These are phyloP conservation scores for Zelostemma sp. DNA, from an alignment of 1,140 invertebrate genomes.

Conservation along the genomic window DNA sequence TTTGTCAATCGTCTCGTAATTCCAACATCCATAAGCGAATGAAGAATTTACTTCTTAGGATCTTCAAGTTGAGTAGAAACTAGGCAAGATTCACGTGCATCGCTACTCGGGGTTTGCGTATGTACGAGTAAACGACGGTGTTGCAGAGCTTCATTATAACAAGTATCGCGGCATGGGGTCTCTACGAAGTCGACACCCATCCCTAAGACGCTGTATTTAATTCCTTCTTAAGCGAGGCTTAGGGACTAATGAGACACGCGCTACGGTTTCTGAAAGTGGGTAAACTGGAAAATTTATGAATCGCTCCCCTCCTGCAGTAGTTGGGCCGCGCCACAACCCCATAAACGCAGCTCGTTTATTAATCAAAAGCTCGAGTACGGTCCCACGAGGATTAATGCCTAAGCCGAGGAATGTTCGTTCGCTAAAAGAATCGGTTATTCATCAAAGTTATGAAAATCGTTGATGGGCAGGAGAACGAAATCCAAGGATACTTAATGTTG, in stretches of 20 bases:
- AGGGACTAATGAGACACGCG: constrained; percentile 63
- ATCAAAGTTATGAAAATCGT: not conserved
- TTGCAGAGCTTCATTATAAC: constrained; percentile 59
- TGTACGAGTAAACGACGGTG: constrained; percentile 50
- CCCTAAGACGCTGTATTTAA: constrained; percentile 59
- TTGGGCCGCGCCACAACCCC: constrained; percentile 3
- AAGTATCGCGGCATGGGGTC: constrained; percentile 58
- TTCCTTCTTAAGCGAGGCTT: constrained; percentile 57
- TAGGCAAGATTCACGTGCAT: constrained; percentile 8
- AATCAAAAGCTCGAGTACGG: not conserved
- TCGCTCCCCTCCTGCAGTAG: constrained; percentile 35
- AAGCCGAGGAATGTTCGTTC: no score
- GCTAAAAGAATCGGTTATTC: not conserved
- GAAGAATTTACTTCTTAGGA: constrained; percentile 29
- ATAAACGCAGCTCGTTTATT: not conserved
- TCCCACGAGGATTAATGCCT: not conserved
- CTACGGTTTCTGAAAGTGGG: constrained; percentile 55
- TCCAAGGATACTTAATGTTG: not conserved
- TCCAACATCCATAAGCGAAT: constrained; percentile 16
- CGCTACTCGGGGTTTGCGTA: constrained; percentile 23
- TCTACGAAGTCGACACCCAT: constrained; percentile 59
- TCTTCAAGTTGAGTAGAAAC: constrained; percentile 7
- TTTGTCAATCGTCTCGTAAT: constrained; percentile 4
- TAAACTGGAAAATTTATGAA: constrained; percentile 54
- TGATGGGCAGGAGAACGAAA: not conserved